Evolutionary conservation across 1,140 invertebrate genomes (phyloP).

Genomic region (Pseudomyrmex gracilis): DNA sequence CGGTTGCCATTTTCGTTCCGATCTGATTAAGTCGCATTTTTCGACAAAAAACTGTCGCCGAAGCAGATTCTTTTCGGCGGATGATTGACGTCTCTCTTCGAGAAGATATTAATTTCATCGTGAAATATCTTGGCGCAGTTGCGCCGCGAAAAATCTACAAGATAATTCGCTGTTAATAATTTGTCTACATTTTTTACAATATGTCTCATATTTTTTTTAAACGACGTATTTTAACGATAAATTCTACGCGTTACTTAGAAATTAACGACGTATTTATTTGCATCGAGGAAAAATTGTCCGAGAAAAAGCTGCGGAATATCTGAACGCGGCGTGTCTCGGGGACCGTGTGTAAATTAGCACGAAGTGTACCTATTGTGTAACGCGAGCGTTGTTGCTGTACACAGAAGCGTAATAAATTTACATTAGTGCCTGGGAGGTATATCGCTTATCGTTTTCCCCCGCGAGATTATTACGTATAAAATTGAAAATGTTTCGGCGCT

Average conservation of each 20-base stretch:
- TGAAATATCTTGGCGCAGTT: no score
- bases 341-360: slow-evolving; percentile 16
- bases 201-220: no score
- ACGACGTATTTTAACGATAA: no score
- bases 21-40: slow-evolving; percentile 31
- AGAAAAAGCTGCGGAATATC: neutral
- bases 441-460: slow-evolving; percentile 39
- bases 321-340: neutral
- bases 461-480: slow-evolving; percentile 47
- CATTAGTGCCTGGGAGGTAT: slow-evolving; percentile 8
- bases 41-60: neutral
- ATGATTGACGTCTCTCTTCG: neutral
- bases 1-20: slow-evolving; percentile 7
- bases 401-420: slow-evolving; percentile 38
- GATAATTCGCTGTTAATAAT: no score
- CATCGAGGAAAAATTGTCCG: neutral
- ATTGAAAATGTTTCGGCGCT: slow-evolving; percentile 55
- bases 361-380: slow-evolving; percentile 4
- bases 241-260: no score
- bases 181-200: no score
- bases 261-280: neutral
- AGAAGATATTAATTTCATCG: neutral
- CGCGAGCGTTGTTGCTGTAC: neutral
- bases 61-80: neutral
- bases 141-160: no score